phyloP scores from a whole-genome alignment of 2,888 invertebrate species.

The Teleiodes luculella region DNA sequence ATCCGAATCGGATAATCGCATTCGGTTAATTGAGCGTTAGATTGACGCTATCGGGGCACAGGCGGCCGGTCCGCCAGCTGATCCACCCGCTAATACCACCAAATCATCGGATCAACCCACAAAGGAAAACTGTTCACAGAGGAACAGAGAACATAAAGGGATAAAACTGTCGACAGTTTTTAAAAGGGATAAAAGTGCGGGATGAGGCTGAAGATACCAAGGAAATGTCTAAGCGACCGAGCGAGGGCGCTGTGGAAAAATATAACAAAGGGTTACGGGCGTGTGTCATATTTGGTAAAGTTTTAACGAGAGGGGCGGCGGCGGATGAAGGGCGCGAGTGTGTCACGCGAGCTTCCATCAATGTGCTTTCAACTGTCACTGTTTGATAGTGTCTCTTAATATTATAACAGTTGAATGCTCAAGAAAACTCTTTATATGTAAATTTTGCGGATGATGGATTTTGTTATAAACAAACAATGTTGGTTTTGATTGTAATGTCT shows the following conservation, averaged over 20 bases:
- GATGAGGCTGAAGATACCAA: conserved; percentile 48
- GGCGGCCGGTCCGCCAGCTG: conserved; percentile 37
- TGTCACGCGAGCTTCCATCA: conserved; percentile 61
- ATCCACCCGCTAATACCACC: conserved; percentile 55
- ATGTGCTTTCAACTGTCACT: conserved; percentile 57
- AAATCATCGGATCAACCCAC: conserved; percentile 53
- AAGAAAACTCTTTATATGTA: conserved; percentile 25
- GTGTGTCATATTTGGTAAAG: conserved; percentile 65
- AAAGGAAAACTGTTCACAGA: conserved; percentile 41
- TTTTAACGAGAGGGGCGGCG: conserved; percentile 65
- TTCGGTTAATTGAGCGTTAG: conserved; percentile 77
- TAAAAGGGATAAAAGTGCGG: conserved; percentile 41
- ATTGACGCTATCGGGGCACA: conserved; percentile 73
- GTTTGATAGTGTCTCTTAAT: conserved; percentile 36
- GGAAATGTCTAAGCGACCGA: conserved; percentile 37
- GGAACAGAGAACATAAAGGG: conserved; percentile 26
- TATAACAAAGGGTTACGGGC: conserved; percentile 62
- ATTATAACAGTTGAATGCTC: conserved; percentile 30
- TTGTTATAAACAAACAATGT: not conserved
- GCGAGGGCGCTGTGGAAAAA: conserved; percentile 50
- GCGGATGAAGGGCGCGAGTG: conserved; percentile 28
- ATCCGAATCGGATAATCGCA: conserved; percentile 76
- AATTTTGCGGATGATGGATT: conserved; percentile 10
- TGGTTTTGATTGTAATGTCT: not conserved
- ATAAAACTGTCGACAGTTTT: conserved; percentile 36